Base-by-base conservation (phyloP, 2,797 vertebrate genomes). In the Coilia nasus region DNA sequence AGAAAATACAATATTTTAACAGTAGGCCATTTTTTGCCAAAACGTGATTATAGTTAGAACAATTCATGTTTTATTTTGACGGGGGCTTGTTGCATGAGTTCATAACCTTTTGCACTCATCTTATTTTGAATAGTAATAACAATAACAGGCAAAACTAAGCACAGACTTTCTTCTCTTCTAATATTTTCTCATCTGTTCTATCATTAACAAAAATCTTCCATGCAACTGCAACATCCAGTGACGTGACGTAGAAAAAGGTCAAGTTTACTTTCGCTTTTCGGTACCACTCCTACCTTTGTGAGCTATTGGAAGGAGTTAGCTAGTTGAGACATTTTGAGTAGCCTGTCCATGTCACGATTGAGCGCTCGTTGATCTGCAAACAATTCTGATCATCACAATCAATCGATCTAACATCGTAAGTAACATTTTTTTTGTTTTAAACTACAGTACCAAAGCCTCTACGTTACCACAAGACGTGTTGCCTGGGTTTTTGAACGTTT, bases 261-360 rank as follows among this genome's bases (percentile, higher is more conserved):
- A 44, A 44, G 71, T 78, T 75, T 78, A 78, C 71, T 78, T 78
- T 78, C 71, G 71, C 71, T 78, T 78, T 78, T 44, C 23, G 1
- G 71, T 71, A 71, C 71, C 71, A 78, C 71, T 78, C 71, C 71
- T 78, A 78, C 35, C 35, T 78, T 78, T 78, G 71, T 75, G 50
- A 54, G 50, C 50, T 54, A 75, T 75, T 41, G 17, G 31, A 41
- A 75, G 31, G 15, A 41, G 67, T 41, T 44, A 35, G 31, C 17
- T 41, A 19, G 57, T 59, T 41, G 71, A 78, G 71, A 41, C 71
- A 44, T 78, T 78, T 78, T 78, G 35, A 64, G n/a, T n/a, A 44
- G 31, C 41, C 3, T 4, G 15, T 44, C 35, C 35, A 25, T 44
- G 31, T 19, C 15, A 67, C 19, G 60, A 9, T 12, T 23, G 9